These are phyloP conservation scores for Setophaga petechia DNA, from an alignment of 2,113 vertebrate species.

Conservation along the genomic window DNA sequence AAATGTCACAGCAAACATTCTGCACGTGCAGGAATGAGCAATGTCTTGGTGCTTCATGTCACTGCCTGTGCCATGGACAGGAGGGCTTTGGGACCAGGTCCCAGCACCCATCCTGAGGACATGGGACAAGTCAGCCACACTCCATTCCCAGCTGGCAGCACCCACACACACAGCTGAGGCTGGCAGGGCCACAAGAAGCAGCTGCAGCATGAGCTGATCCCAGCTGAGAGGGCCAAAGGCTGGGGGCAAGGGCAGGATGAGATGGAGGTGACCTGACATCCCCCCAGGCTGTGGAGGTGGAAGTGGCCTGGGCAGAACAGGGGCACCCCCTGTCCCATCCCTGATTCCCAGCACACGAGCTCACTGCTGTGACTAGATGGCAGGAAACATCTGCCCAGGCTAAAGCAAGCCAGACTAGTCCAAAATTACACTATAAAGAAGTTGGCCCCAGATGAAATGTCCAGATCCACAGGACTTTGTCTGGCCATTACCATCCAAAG, in stretches of 20 bases:
- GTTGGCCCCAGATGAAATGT: background rate
- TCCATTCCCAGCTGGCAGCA: background rate
- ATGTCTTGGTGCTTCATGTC: background rate
- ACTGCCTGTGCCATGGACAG: background rate
- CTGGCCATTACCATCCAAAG: background rate
- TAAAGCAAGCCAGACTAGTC: background rate
- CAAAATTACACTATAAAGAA: background rate
- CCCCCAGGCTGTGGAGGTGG: background rate
- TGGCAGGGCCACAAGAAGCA: background rate
- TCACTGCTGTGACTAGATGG: background rate
- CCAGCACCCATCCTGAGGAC: background rate
- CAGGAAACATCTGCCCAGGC: slow-evolving; percentile 38
- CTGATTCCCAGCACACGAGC: background rate
- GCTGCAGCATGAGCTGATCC: background rate
- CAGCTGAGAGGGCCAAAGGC: background rate
- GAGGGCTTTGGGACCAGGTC: background rate
- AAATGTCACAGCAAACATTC: background rate
- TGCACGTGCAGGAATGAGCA: rapidly evolving
- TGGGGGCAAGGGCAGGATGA: background rate
- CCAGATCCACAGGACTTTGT: background rate
- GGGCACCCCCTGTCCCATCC: background rate
- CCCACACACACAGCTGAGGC: background rate
- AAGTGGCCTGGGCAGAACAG: background rate
- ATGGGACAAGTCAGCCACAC: background rate
- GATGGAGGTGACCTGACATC: background rate